Base-by-base conservation (phyloP, 1,140 invertebrate species). In the Zaprionus nigranus region DNA sequence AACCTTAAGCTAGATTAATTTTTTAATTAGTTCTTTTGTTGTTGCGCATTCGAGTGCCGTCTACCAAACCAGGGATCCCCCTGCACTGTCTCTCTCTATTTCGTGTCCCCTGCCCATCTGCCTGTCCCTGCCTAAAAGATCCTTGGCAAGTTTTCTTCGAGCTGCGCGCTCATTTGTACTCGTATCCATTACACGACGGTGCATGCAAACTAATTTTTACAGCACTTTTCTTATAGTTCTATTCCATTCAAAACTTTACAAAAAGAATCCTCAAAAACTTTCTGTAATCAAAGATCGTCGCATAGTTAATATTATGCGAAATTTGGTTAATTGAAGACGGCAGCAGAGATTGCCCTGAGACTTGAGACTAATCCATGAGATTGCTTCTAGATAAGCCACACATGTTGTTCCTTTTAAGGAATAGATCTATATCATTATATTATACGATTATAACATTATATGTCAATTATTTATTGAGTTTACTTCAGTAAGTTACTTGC, bases 11-110 rank as follows among this genome's bases (percentile, higher is more conserved):
- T 90, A 90, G 86, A 90, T 90, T 90, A 90, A 90, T 90, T 90
- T 90, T 90, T 90, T 90, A 90, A 90, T 90, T 90, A 90, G 86
- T 86, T 91, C 86, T 90, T 90, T 90, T 90, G 86, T 90, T 90
- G 82, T 82, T 86, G 82, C 81, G 71, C 85, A 84, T 67, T 88
- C 71, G 70, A 88, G 84, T 90, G 81, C 83, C 62, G 67, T 70
- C 71, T 74, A 62, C 36, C 71, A 74, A 26, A 26, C 49, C 71
- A 67, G 12, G 11, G 28, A 61, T 22, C 15, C 24, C 15, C 36
- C 11, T 20, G 3, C 54, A 30, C 7, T 30, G 7, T 7, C 7
- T 30, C 28, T 7, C 7, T 0, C 28, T 28, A n/a, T 7, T 20
- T 43, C 36, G 30, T 30, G 2, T 11, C 9, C 30, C 30, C 40